Base-by-base conservation (phyloP, 2,113 vertebrate species). In the Turnix velox region DNA sequence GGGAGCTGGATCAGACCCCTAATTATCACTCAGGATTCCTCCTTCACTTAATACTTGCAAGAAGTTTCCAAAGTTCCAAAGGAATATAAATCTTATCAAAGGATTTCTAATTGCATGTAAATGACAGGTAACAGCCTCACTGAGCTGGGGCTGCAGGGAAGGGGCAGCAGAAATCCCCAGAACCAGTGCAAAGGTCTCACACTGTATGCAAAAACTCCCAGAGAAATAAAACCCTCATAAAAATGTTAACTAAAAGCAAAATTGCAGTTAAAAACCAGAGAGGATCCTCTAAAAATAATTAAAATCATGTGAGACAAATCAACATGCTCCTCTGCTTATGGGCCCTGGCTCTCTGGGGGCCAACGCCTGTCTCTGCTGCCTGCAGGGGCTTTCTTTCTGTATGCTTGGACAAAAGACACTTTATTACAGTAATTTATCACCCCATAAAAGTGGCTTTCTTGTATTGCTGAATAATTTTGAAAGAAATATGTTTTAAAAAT, bases 381-480 rank as follows among this genome's bases (percentile, higher is more conserved):
- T 97, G 95, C 96, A 74, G 67, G 72, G 96, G 96, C 97, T 97
- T 97, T 37, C 94, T 93, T 97, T 97, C 96, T 97, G 90, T 96
- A 90, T 79, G 94, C 97, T 91, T 97, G 97, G 97, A 97, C 97
- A 97, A 98, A 98, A 98, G 79, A 94, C 91, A 94, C 95, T 98
- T 99, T 99, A 99, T 99, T 99, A 98, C 98, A 98, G 98, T 98
- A 98, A 99, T 99, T 99, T 98, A 99, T 99, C 99, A 99, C 98
- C 97, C 98, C 98, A 99, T 98, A 99, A 99, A 98, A 92, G 97
- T 96, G 97, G 96, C 98, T 98, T 97, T 98, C 98, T 96, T 91
- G 97, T 97, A 98, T 97, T 96, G 91, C 96, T 78, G 98, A 98
- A 98, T 98, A 98, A 98, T 99, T 98, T 98, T 97, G 97, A 98